A percentile compares a stretch with the other conserved stretches of the same genome.
Evolutionary conservation across 2,113 vertebrate genomes (phyloP).

Genomic region (Rallus limicola): DNA sequence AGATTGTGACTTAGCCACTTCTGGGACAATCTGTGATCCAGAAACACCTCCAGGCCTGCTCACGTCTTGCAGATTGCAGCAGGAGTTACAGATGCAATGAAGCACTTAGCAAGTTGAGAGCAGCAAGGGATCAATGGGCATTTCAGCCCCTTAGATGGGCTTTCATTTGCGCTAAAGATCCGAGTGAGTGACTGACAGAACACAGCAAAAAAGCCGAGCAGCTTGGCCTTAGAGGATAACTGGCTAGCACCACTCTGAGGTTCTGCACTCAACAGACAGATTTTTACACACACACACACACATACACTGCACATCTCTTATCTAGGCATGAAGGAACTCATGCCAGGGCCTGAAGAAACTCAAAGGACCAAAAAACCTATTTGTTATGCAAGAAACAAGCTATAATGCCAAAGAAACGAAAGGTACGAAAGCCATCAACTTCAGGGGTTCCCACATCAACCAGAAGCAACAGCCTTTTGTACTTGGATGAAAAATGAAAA

Average conservation of each 20-base stretch:
- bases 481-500: background rate
- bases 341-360: background rate
- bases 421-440: background rate
- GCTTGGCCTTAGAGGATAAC: background rate
- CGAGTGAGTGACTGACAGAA: background rate
- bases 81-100: background rate
- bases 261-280: background rate
- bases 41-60: background rate
- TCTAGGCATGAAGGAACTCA: too few relatives aligned
- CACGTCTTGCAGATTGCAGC: background rate
- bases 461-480: background rate
- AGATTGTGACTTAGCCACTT: too few relatives aligned
- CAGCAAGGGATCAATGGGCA: rapidly evolving
- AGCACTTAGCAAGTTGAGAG: background rate
- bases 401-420: background rate
- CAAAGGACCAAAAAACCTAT: background rate
- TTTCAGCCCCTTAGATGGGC: background rate
- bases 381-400: background rate
- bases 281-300: too few relatives aligned
- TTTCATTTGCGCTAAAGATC: background rate
- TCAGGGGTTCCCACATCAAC: background rate
- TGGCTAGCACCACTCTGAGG: background rate
- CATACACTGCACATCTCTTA: background rate
- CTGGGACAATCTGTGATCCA: background rate
- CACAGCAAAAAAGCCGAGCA: background rate